These are phyloP conservation scores for Rotaria socialis DNA, from an alignment of 2,888 invertebrate species.

Conservation along the genomic window DNA sequence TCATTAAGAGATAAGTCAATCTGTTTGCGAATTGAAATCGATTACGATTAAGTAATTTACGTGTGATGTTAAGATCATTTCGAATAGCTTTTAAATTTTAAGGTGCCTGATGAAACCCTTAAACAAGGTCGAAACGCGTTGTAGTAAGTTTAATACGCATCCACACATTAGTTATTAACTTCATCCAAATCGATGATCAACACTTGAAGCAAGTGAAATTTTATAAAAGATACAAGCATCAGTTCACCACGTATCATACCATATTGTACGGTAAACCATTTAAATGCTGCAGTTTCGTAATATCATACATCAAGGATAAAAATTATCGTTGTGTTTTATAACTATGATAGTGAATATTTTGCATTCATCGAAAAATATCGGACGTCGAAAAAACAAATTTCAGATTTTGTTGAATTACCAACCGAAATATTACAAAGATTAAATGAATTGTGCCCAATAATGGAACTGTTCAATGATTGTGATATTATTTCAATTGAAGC, in stretches of 20 bases:
- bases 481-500: background rate
- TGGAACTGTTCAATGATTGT: background rate
- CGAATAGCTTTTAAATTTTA: no score
- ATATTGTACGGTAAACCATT: background rate
- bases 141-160: no score
- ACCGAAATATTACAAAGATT: background rate
- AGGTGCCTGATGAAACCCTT: no score
- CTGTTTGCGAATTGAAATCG: no score
- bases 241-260: background rate
- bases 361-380: background rate
- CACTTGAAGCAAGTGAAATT: background rate
- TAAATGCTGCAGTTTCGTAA: background rate
- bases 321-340: background rate
- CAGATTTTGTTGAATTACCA: background rate
- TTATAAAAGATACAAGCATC: background rate
- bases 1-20: no score
- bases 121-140: no score
- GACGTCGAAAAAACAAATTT: background rate
- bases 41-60: no score
- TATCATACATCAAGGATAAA: background rate
- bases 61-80: no score
- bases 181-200: background rate
- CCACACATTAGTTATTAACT: background rate
- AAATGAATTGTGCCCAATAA: background rate
- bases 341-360: background rate